A percentile compares a stretch with the other conserved stretches of the same genome.
phyloP scores from a whole-genome alignment of 2,113 vertebrate genomes.

The Anarrhichthys ocellatus region DNA sequence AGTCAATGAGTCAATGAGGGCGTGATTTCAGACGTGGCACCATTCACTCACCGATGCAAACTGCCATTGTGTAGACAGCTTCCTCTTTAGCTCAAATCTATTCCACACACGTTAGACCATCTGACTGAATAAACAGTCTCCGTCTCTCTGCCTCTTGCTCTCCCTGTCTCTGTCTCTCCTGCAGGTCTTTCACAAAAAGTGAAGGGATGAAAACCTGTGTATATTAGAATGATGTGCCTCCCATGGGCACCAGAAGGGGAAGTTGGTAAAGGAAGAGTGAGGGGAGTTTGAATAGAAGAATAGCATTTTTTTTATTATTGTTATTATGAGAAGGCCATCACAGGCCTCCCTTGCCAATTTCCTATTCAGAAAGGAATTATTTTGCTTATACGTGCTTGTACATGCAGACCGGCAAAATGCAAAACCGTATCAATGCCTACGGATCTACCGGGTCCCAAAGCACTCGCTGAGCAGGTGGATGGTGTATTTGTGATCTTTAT shows the following conservation, averaged over 20 bases:
- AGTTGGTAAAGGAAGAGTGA: conserved; percentile 37
- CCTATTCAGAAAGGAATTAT: conserved; percentile 54
- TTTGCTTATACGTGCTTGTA: conserved; percentile 60
- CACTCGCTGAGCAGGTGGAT: conserved; percentile 56
- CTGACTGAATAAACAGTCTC: conserved; percentile 71
- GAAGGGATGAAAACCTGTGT: conserved; percentile 65
- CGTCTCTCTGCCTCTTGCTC: conserved; percentile 9
- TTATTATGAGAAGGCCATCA: conserved; percentile 67
- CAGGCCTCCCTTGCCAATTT: conserved; percentile 47
- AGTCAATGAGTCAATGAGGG: conserved; percentile 16
- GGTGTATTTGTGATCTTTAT: conserved; percentile 66
- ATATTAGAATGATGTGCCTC: conserved; percentile 71
- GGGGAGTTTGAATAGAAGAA: conserved; percentile 56
- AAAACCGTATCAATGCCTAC: conserved; percentile 62
- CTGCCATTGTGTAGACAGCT: conserved; percentile 48
- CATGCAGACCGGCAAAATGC: conserved; percentile 43
- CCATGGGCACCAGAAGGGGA: conserved; percentile 37
- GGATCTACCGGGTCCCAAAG: conserved; percentile 44
- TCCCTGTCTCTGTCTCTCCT: conserved; percentile 29
- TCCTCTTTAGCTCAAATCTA: conserved; percentile 61
- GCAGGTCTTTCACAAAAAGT: conserved; percentile 61
- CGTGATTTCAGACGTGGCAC: conserved; percentile 18
- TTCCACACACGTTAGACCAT: conserved; percentile 68
- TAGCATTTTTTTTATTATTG: conserved; percentile 62
- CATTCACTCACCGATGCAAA: conserved; percentile 44